phyloP scores from a whole-genome alignment of 2,888 invertebrate genomes.

The Agonopterix alstromeriana region DNA sequence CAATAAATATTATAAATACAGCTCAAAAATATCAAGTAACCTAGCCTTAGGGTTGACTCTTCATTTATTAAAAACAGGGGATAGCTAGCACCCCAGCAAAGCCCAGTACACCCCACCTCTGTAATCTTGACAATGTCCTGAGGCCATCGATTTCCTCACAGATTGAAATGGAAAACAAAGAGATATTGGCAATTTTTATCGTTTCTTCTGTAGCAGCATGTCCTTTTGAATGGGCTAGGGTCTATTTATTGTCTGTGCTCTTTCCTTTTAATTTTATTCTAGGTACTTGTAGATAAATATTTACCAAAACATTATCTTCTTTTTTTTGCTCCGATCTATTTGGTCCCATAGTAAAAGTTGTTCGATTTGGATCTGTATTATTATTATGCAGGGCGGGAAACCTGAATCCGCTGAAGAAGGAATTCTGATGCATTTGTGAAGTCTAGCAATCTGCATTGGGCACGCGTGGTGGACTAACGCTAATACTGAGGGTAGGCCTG shows the following conservation, averaged over 20 bases:
- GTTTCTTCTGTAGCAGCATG: constrained; percentile 23
- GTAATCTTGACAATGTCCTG: constrained; percentile 48
- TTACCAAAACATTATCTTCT: too few relatives aligned
- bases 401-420: too few relatives aligned
- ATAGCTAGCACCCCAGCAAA: constrained; percentile 3
- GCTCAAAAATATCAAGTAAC: constrained; percentile 1
- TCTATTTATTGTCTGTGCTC: not conserved
- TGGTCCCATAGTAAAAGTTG: too few relatives aligned
- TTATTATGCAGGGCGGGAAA: too few relatives aligned
- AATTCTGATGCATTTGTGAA: too few relatives aligned
- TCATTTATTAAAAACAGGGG: constrained; percentile 53
- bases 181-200: constrained; percentile 46
- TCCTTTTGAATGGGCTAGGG: constrained; percentile 5
- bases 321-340: too few relatives aligned
- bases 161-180: constrained; percentile 67
- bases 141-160: constrained; percentile 59
- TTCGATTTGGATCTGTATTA: too few relatives aligned
- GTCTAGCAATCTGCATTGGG: too few relatives aligned
- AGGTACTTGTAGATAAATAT: too few relatives aligned
- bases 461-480: too few relatives aligned
- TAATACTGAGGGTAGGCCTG: too few relatives aligned
- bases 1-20: not conserved
- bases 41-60: constrained; percentile 13
- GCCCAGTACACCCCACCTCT: constrained; percentile 24
- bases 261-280: too few relatives aligned